phyloP scores from a whole-genome alignment of 2,113 vertebrate genomes.

The Dermatemys mawii region DNA sequence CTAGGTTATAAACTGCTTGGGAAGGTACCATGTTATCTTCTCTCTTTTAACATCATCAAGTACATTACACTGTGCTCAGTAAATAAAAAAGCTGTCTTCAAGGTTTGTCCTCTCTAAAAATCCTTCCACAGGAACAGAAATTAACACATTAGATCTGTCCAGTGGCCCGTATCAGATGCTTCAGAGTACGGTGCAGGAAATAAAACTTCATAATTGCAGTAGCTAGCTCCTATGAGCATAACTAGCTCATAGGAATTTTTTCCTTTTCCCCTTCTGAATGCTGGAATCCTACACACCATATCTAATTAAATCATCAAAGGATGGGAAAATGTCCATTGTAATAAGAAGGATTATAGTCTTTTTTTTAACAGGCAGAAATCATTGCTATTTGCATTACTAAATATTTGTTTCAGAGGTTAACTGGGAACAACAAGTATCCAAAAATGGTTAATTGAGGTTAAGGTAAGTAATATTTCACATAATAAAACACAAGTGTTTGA shows the following conservation, averaged over 20 bases:
- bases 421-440: neutral
- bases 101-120: neutral
- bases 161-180: neutral
- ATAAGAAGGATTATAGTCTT: fast-evolving
- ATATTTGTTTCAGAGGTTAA: neutral
- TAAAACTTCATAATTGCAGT: neutral
- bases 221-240: too few relatives aligned
- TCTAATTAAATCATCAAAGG: neutral
- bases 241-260: fast-evolving
- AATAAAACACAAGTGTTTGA: neutral
- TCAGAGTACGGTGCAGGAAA: neutral
- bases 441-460: neutral
- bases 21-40: neutral
- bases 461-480: neutral
- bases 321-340: neutral
- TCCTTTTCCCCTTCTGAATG: neutral
- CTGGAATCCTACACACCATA: fast-evolving
- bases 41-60: neutral
- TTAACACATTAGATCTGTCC: fast-evolving
- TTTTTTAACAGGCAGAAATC: neutral
- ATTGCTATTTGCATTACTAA: neutral
- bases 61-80: neutral
- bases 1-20: neutral
- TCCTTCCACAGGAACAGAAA: neutral
- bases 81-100: neutral